Base-by-base conservation (phyloP, 2,888 invertebrate species). In the Stictocephala bisonia region DNA sequence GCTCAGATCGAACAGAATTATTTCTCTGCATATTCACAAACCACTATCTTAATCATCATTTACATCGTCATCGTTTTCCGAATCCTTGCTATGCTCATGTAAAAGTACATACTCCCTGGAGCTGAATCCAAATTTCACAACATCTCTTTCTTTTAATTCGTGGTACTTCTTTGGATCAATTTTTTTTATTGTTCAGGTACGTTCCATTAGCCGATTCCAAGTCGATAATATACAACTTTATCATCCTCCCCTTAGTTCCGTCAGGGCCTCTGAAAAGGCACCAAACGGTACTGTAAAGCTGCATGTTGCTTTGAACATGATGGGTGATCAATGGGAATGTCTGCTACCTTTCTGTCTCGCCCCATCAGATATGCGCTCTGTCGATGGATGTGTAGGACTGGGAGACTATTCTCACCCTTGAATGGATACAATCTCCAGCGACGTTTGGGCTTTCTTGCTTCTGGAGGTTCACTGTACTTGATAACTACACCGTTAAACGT, bases 301-400 rank as follows among this genome's bases (percentile, higher is more conserved):
- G 99, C 97, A 84, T 99, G 99, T 83, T 99, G 99, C 84, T 99
- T 99, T 56, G 97, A 98, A 83, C 98, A 96, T 3, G 97, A 97
- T 0, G 99, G 99, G 87, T 99, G 99, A 85, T 99, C 99, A n/a
- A 99, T 89, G 0, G 97, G 92, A 77, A 99, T 91, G 85, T 99
- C 99, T 0, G 94, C 96, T 4, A 99, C 91, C 83, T 94, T 93
- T 78, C 98, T 89, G 82, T 99, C 98, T 72, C 99, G 89, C 0
- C 99, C 99, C 79, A 99, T 90, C 56, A 99, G 87, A 86, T 94
- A 99, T 41, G 94, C 96, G 80, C 97, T 97, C 84, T 98, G 97
- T 18, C 99, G 89, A 84, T 99, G 99, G 79, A 99, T 93, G 83
- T 97, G 96, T 72, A 99, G 85, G 7, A 95, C 93, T n/a, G 96